Conservation (phyloP, 2,888 invertebrate genomes). For the Eupithecia pulchellata region DNA sequence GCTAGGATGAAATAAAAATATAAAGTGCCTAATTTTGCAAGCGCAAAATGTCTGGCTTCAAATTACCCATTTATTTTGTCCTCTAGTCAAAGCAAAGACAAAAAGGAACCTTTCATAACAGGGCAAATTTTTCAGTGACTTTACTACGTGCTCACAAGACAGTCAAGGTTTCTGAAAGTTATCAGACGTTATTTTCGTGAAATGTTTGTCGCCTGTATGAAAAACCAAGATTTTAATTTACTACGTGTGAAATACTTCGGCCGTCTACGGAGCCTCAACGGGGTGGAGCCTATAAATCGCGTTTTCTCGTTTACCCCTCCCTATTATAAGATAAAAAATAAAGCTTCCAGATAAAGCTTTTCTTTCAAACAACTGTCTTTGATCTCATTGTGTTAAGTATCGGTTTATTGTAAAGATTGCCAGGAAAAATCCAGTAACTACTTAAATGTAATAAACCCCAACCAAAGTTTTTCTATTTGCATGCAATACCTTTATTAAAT, state of each 20-base stretch:
- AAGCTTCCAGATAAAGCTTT: constrained; percentile 15
- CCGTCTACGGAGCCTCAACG: constrained; percentile 35
- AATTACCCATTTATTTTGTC: background rate
- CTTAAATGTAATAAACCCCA: background rate
- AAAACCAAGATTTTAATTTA: constrained; percentile 39
- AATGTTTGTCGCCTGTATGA: background rate
- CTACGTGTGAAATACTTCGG: constrained; percentile 39
- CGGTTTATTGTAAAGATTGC: background rate
- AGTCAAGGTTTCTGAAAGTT: background rate
- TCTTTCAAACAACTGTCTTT: background rate
- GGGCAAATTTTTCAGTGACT: constrained; percentile 3
- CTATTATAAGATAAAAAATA: constrained; percentile 42
- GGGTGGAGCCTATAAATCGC: constrained; percentile 36
- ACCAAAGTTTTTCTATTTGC: background rate
- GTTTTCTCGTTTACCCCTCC: constrained; percentile 36
- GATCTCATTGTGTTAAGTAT: background rate
- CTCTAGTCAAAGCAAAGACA: background rate
- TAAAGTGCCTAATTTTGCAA: background rate
- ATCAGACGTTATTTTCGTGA: background rate
- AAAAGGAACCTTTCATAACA: constrained; percentile 8
- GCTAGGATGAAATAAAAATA: too few relatives aligned
- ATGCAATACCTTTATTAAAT: background rate
- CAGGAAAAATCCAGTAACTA: background rate
- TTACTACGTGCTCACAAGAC: background rate
- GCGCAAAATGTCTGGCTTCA: background rate